These are phyloP conservation scores for Benthosema pterotum DNA, from an alignment of 2,797 vertebrate species.

Conservation along the genomic window DNA sequence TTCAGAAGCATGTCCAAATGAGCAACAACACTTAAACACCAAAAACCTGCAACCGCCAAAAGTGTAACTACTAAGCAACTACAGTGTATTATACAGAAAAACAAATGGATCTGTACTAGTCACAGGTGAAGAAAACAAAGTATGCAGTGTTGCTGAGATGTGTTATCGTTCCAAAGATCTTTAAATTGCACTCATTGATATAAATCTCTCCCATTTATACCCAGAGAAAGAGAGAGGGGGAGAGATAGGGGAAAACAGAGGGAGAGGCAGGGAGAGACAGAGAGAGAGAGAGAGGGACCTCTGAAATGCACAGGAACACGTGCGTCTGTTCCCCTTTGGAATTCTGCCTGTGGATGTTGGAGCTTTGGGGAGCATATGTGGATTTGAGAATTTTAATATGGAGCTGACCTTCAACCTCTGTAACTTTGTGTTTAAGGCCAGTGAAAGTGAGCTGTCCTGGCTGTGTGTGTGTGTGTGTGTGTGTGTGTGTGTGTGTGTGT, in stretches of 20 bases:
- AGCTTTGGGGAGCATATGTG: not conserved
- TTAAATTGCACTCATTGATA: conserved; percentile 37
- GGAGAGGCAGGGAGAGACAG: too few species aligned
- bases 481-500: conserved; percentile 17
- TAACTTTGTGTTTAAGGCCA: conserved; percentile 43
- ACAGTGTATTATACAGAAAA: too few species aligned
- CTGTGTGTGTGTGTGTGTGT: conserved; percentile 6
- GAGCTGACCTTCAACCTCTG: conserved; percentile 52
- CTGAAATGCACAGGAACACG: too few species aligned
- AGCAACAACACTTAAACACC: too few species aligned
- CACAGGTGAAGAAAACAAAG: too few species aligned
- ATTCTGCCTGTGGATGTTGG: not conserved
- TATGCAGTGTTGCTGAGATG: not conserved
- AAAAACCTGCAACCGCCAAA: too few species aligned
- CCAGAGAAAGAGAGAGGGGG: too few species aligned
- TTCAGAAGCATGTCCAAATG: too few species aligned
- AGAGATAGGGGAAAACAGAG: too few species aligned
- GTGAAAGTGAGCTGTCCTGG: conserved; percentile 42
- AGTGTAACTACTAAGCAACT: too few species aligned
- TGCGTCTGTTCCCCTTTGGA: conserved; percentile 48
- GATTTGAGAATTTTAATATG: conserved; percentile 49
- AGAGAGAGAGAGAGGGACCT: too few species aligned
- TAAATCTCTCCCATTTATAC: conserved; percentile 35
- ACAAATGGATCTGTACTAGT: too few species aligned
- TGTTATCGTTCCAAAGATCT: conserved; percentile 26